Evolutionary conservation across 2,113 vertebrate species (phyloP).

Genomic region (Mesoclemmys tuberculata): DNA sequence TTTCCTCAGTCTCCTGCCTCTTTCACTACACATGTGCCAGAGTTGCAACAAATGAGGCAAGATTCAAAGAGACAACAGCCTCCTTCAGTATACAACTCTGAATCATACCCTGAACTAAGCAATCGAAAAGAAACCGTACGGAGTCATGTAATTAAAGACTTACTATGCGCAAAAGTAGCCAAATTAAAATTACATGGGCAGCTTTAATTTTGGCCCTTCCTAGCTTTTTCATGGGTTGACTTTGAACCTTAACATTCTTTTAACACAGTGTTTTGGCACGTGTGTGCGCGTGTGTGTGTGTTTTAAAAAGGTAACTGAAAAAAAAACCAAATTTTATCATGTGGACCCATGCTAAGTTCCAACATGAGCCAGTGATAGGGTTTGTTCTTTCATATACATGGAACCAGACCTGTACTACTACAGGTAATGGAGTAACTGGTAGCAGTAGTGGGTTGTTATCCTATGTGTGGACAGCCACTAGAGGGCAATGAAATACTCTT

Average conservation of each 20-base stretch:
- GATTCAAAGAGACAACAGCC: background rate
- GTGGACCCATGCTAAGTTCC: background rate
- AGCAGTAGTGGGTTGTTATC: background rate
- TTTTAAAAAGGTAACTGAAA: background rate
- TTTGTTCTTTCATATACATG: background rate
- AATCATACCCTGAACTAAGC: background rate
- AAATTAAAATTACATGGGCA: background rate
- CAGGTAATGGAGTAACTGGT: background rate
- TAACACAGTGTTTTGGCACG: background rate
- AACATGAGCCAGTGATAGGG: background rate
- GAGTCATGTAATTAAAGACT: background rate
- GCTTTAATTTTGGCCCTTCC: background rate
- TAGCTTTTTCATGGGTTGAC: background rate
- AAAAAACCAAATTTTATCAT: accelerated
- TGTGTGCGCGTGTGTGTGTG: background rate
- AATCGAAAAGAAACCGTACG: background rate
- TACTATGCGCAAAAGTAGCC: background rate
- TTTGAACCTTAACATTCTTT: background rate
- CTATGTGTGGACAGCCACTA: background rate
- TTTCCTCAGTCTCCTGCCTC: background rate
- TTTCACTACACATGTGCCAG: background rate
- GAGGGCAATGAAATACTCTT: background rate
- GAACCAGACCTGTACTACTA: accelerated
- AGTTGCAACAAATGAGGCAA: background rate
- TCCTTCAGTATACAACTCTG: background rate